phyloP scores from a whole-genome alignment of 1,140 invertebrate genomes.

The Lanistes nyassanus region DNA sequence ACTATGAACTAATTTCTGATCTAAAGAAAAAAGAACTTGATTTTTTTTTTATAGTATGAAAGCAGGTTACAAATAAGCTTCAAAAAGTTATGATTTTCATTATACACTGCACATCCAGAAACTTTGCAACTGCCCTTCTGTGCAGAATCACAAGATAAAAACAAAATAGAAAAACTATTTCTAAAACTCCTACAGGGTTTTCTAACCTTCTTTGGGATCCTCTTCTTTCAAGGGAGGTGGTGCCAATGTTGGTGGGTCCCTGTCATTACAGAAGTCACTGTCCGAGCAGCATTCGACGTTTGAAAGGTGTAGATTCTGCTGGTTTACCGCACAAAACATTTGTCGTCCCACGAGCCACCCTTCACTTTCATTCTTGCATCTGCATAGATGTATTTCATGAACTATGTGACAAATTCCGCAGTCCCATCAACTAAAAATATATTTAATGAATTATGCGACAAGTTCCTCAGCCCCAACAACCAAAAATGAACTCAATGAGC shows the following conservation, averaged over 20 bases:
- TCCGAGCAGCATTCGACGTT: conserved; percentile 26
- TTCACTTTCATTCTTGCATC: conserved; percentile 22
- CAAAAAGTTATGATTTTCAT: no score
- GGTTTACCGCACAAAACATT: conserved; percentile 22
- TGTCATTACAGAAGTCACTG: conserved; percentile 22
- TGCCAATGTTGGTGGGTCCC: conserved; percentile 4
- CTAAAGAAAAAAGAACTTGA: no score
- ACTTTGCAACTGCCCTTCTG: no score
- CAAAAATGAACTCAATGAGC: no score
- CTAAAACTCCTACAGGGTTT: background rate
- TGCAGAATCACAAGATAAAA: background rate
- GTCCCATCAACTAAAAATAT: background rate
- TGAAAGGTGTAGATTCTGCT: conserved; percentile 1
- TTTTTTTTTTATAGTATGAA: no score
- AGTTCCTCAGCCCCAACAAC: background rate
- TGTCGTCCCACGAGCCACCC: conserved; percentile 1
- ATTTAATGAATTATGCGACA: background rate
- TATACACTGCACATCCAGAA: no score
- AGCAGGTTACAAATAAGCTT: no score
- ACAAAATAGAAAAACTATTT: no score
- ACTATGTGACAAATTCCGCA: no score
- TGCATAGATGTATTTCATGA: no score
- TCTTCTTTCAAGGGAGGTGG: background rate
- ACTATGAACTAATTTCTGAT: background rate
- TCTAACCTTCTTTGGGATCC: conserved; percentile 10